A percentile compares a stretch with the other conserved stretches of the same genome.
Conservation (phyloP, 1,140 invertebrate species). For the Drosophila willistoni region DNA sequence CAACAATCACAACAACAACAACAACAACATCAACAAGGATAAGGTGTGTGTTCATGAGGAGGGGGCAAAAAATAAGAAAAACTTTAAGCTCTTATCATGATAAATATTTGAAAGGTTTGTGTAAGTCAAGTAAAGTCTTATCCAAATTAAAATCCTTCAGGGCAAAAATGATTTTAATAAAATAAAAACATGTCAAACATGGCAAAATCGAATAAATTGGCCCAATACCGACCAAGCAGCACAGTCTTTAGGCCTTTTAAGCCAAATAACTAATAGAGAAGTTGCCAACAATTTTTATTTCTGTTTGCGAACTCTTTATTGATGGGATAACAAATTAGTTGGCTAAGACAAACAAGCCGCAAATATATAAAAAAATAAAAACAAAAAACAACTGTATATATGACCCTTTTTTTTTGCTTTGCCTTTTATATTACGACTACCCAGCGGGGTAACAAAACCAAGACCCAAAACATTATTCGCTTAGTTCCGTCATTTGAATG, state of each 20-base stretch:
- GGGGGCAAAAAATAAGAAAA: background rate
- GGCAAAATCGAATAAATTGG: conserved; percentile 2
- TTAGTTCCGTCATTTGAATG: conserved; percentile 75
- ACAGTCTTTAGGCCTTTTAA: background rate
- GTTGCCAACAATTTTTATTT: conserved; percentile 26
- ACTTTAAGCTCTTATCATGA: conserved; percentile 9
- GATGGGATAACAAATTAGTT: conserved; percentile 55
- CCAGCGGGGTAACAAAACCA: conserved; percentile 51
- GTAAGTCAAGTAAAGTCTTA: conserved; percentile 7
- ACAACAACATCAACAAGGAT: conserved; percentile 16
- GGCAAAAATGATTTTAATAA: conserved; percentile 15
- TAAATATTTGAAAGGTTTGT: conserved; percentile 7
- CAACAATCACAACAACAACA: conserved; percentile 14
- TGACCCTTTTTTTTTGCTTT: conserved; percentile 52
- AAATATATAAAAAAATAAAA: conserved; percentile 15
- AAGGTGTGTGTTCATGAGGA: conserved; percentile 2
- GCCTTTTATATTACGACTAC: conserved; percentile 1
- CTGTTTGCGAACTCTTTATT: conserved; percentile 38
- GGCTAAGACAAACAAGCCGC: conserved; percentile 52
- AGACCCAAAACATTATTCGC: conserved; percentile 52
- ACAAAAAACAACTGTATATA: conserved; percentile 25
- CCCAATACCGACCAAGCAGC: background rate
- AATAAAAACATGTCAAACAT: conserved; percentile 8
- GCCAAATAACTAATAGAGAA: conserved; percentile 19
- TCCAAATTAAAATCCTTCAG: conserved; percentile 8